phyloP scores from a whole-genome alignment of 2,888 invertebrate genomes.

The Neoscelio sp. region DNA sequence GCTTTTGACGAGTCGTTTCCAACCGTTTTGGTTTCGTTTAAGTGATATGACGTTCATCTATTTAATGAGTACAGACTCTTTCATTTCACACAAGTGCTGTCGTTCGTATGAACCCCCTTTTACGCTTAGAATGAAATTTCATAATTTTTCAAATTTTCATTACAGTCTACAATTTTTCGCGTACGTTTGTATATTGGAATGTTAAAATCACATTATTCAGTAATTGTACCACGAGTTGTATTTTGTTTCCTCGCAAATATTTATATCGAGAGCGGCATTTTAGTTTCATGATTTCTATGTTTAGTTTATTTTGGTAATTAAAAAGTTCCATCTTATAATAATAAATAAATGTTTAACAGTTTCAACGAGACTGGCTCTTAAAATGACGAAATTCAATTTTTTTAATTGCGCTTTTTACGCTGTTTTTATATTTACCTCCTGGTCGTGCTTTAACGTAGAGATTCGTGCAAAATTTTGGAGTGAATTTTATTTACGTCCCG shows the following conservation, averaged over 20 bases:
- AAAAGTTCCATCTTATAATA: too few relatives aligned
- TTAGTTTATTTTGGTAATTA: too few relatives aligned
- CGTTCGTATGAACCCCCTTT: slow-evolving; percentile 13
- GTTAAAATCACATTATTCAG: slow-evolving; percentile 13
- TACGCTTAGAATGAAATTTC: slow-evolving; percentile 24
- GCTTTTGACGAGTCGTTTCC: slow-evolving; percentile 27
- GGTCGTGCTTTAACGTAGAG: too few relatives aligned
- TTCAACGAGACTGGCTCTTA: too few relatives aligned
- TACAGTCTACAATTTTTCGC: too few relatives aligned
- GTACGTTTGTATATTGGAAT: slow-evolving; percentile 3
- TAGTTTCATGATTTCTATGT: neutral
- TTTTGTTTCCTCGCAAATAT: slow-evolving; percentile 3
- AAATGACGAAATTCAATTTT: too few relatives aligned
- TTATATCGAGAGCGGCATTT: neutral
- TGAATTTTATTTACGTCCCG: too few relatives aligned
- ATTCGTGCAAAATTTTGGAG: too few relatives aligned
- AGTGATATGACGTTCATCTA: slow-evolving; percentile 42
- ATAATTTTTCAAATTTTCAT: slow-evolving; percentile 13
- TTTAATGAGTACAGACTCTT: slow-evolving; percentile 21
- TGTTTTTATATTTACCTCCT: too few relatives aligned
- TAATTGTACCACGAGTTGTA: neutral
- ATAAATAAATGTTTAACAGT: too few relatives aligned
- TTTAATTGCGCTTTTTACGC: too few relatives aligned
- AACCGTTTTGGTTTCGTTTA: slow-evolving; percentile 39
- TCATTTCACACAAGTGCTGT: slow-evolving; percentile 23